Evolutionary conservation across 1,140 invertebrate species (phyloP).

Genomic region (Hirudo medicinalis): DNA sequence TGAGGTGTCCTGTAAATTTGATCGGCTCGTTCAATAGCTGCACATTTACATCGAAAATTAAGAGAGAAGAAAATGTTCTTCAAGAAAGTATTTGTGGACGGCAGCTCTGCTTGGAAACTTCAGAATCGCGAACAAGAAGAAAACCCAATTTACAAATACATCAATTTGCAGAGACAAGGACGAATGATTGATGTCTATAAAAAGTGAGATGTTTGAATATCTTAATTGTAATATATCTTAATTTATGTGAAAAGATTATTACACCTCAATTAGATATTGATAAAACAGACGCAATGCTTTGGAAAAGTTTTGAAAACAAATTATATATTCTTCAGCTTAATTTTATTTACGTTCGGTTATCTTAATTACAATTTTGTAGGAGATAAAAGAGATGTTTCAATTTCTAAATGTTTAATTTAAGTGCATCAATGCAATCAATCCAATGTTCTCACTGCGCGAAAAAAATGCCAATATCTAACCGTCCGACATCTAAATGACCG

Average conservation of each 20-base stretch:
- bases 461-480: too few relatives aligned
- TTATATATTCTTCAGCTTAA: neutral
- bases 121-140: constrained; percentile 42
- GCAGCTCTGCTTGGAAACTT: constrained; percentile 43
- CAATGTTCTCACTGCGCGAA: too few relatives aligned
- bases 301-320: neutral
- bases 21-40: too few relatives aligned
- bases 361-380: neutral
- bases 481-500: neutral
- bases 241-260: neutral
- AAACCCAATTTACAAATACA: constrained; percentile 43
- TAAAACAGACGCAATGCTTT: neutral
- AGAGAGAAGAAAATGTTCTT: constrained; percentile 9
- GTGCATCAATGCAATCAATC: too few relatives aligned
- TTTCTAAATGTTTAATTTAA: too few relatives aligned
- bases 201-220: neutral
- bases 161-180: constrained; percentile 37
- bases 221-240: too few relatives aligned
- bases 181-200: constrained; percentile 69
- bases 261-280: neutral
- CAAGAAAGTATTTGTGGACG: constrained; percentile 25
- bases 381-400: too few relatives aligned
- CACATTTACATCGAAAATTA: too few relatives aligned
- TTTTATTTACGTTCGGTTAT: neutral
- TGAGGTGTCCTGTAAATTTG: too few relatives aligned